These are phyloP conservation scores for Leptinotarsa lineolata DNA, from an alignment of 1,140 invertebrate species.

Conservation along the genomic window DNA sequence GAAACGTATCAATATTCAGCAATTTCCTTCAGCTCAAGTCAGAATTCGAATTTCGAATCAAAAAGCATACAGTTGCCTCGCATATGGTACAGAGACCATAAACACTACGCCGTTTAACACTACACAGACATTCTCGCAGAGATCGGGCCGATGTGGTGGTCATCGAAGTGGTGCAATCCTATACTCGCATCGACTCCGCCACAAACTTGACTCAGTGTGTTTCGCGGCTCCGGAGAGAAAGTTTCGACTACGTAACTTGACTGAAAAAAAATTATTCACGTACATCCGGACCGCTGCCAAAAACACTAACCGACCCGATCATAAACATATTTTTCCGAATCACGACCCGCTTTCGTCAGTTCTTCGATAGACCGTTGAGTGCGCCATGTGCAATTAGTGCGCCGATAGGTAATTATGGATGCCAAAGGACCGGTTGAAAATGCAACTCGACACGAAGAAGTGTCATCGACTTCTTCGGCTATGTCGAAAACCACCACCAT, in stretches of 20 bases:
- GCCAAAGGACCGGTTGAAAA: slow-evolving; percentile 35
- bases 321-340: slow-evolving; percentile 8
- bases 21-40: too few relatives aligned
- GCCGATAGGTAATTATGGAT: slow-evolving; percentile 30
- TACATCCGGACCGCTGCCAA: slow-evolving; percentile 30
- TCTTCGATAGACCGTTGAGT: not conserved
- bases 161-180: slow-evolving; percentile 40
- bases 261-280: slow-evolving; percentile 27
- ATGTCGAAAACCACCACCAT: slow-evolving; percentile 76
- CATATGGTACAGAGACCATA: not conserved
- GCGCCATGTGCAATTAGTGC: slow-evolving; percentile 19
- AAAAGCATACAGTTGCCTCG: slow-evolving; percentile 1
- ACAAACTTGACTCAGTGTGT: slow-evolving; percentile 39
- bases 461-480: slow-evolving; percentile 40
- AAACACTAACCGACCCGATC: slow-evolving; percentile 3
- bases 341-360: not conserved
- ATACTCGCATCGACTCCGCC: slow-evolving; percentile 26
- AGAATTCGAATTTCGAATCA: too few relatives aligned
- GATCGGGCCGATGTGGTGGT: slow-evolving; percentile 35
- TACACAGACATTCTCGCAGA: slow-evolving; percentile 32
- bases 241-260: slow-evolving; percentile 10
- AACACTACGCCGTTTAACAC: not conserved
- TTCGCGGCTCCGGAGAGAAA: slow-evolving; percentile 37
- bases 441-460: slow-evolving; percentile 30
- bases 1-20: too few relatives aligned